Evolutionary conservation across 2,797 vertebrate genomes (phyloP).

Genomic region (Premnoplex brunnescens): DNA sequence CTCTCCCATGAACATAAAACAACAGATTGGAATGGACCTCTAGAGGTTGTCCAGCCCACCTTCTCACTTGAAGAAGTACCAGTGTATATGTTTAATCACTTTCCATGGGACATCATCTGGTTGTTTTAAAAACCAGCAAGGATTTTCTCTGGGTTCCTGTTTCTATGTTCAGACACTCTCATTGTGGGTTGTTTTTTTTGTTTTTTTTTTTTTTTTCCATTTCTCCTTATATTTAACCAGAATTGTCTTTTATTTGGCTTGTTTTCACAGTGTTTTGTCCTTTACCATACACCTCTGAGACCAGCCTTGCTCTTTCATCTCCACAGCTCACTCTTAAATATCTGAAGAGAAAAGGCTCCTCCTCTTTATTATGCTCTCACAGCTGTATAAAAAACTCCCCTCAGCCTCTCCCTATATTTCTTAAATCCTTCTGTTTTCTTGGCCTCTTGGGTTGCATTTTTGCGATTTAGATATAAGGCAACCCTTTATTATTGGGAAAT

Average conservation of each 20-base stretch:
- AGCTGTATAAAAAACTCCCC: not conserved
- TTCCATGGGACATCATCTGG: not conserved
- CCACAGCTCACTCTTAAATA: not conserved
- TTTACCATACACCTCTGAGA: not conserved
- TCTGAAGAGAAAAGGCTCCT: not conserved
- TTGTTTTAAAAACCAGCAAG: not conserved
- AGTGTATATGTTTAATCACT: not conserved
- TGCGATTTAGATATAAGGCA: not conserved
- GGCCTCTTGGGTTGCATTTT: not conserved
- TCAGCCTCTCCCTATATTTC: not conserved
- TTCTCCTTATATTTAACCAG: not conserved
- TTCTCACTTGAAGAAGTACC: not conserved
- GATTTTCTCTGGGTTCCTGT: not conserved
- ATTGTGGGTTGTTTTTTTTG: no score
- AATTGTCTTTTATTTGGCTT: not conserved
- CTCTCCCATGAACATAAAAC: not conserved
- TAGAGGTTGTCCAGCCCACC: not conserved
- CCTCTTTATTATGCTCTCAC: not conserved
- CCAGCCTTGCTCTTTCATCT: not conserved
- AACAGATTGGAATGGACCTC: not conserved
- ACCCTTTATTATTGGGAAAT: not conserved
- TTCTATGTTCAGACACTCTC: not conserved
- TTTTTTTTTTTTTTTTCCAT: not conserved
- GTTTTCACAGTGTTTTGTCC: not conserved
- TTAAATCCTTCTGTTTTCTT: not conserved